Evolutionary conservation across 2,797 vertebrate species (phyloP).

Genomic region (Menidia menidia): DNA sequence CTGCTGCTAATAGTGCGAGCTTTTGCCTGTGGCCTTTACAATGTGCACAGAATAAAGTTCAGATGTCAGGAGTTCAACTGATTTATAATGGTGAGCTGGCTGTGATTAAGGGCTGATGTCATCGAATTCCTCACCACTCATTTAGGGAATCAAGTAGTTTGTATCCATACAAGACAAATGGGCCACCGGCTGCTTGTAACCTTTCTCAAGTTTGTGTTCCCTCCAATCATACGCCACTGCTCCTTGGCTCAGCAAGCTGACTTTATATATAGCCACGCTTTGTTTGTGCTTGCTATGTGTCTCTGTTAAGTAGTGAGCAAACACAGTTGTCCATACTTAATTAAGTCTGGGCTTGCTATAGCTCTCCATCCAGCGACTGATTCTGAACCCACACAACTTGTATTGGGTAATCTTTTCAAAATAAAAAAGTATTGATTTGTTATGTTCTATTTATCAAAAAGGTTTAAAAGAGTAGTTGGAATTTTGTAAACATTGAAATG

Average conservation of each 20-base stretch:
- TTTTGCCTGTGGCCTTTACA: slow-evolving; percentile 82
- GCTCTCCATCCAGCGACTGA: not conserved
- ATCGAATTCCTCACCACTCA: slow-evolving; percentile 78
- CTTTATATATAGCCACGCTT: slow-evolving; percentile 77
- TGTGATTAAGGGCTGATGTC: slow-evolving; percentile 83
- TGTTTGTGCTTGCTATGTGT: slow-evolving; percentile 45
- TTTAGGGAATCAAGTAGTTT: slow-evolving; percentile 83
- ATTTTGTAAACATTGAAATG: not conserved
- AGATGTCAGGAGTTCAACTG: slow-evolving; percentile 87
- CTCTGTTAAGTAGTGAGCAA: slow-evolving; percentile 29
- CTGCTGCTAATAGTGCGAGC: slow-evolving; percentile 73
- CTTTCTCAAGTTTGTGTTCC: slow-evolving; percentile 77
- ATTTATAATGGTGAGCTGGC: slow-evolving; percentile 84
- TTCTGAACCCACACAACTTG: no score
- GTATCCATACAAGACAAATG: slow-evolving; percentile 84
- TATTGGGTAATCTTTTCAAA: no score
- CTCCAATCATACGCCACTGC: slow-evolving; percentile 76
- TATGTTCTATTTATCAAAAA: not conserved
- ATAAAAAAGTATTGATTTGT: not conserved
- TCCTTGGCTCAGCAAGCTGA: slow-evolving; percentile 60
- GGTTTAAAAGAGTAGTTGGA: not conserved
- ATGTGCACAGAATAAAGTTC: slow-evolving; percentile 82
- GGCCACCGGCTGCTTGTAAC: slow-evolving; percentile 73
- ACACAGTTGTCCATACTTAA: slow-evolving; percentile 31
- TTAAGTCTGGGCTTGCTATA: not conserved